Evolutionary conservation across 2,888 invertebrate genomes (phyloP), one percentile per base, ranked within the genome.

Genomic region (Autographa gamma): DNA sequence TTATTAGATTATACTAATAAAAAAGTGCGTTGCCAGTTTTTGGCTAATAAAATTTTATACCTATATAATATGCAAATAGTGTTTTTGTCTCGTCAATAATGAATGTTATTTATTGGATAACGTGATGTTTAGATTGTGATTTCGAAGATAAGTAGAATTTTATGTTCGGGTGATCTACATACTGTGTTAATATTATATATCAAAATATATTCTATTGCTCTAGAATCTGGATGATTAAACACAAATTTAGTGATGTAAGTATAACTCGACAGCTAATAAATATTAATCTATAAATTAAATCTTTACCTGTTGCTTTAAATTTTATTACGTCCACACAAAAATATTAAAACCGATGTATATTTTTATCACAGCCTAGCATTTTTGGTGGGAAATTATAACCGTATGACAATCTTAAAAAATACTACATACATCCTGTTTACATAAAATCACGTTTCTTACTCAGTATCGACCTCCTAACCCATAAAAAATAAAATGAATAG

Each of bases 231-330:
- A 66, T 81, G 71, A 81, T 69, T 73, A 71, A 67, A 71, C 69
- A 81, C 74, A 65, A 74, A 79, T 81, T 56, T 81, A 77, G 74
- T 74, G 66, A 66, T 74, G 32, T 58, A 31, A 58, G 74, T 71
- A 68, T 73, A 77, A 79, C 79, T 66, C 65, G 80, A 80, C 80
- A 81, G 68, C 68, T 66, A 70, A 80, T 81, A 77, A 70, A 80
- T 77, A 80, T 73, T 63, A 73, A 66, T 70, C 3, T 66, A 25
- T 62, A 70, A 63, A 69, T 72, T 66, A 52, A 56, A 66, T 63
- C 54, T 59, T 32, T 67, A 56, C 34, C 63, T 68, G 56, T 58
- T 62, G 52, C 63, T 66, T 43, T 58, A 71, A 25, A 71, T 71
- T 71, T 59, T 69, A 60, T 63, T 71, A 80, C 65, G 52, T 76